Evolutionary conservation across 2,888 invertebrate species (phyloP).

Genomic region (Lepidocyrtinus sp.): DNA sequence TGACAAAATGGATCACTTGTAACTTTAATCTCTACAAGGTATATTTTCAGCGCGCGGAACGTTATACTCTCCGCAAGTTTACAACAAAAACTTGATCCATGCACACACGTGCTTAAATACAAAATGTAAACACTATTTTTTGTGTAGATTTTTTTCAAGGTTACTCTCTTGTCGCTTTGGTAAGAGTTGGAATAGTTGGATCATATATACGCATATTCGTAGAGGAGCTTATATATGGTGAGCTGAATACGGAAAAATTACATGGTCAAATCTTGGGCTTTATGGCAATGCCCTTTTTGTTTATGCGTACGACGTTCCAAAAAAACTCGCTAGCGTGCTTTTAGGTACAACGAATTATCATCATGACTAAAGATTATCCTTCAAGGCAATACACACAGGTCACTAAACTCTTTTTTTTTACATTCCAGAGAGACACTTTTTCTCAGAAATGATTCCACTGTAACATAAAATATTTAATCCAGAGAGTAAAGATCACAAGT

Average conservation of each 20-base stretch:
- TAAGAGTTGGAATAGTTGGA: too few relatives aligned
- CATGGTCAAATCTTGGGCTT: background rate
- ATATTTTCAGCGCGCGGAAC: background rate
- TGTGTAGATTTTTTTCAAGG: conserved; percentile 6
- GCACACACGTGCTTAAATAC: background rate
- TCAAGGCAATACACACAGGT: conserved; percentile 51
- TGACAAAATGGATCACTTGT: conserved; percentile 23
- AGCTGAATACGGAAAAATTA: background rate
- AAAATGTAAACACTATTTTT: background rate
- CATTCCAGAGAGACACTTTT: background rate
- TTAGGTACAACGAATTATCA: conserved; percentile 7
- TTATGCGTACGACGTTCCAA: conserved; percentile 36
- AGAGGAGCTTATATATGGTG: background rate
- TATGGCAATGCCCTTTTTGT: conserved; percentile 30
- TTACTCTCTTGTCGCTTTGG: conserved; percentile 12
- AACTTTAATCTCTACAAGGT: background rate
- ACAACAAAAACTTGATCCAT: background rate
- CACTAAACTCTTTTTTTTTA: conserved; percentile 34
- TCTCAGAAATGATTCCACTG: conserved; percentile 6
- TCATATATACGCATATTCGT: background rate
- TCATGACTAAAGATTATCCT: conserved; percentile 30
- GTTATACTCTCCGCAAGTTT: background rate
- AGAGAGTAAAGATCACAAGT: too few relatives aligned
- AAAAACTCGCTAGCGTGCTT: background rate
- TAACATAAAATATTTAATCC: background rate